Base-by-base conservation (phyloP, 2,888 invertebrate species). In the Athrips mouffetella region DNA sequence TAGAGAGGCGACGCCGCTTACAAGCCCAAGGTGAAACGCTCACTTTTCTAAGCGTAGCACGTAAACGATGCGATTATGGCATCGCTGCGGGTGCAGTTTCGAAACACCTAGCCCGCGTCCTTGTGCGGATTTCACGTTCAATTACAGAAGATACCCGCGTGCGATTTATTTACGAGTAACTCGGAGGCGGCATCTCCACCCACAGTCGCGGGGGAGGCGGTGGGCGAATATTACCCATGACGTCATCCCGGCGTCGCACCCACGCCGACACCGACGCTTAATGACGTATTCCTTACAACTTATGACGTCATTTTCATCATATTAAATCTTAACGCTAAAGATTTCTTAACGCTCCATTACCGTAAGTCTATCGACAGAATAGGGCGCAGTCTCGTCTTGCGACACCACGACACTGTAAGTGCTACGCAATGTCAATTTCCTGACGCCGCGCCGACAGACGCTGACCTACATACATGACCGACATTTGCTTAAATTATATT, bases 111-210 rank as follows among this genome's bases (percentile, higher is more conserved):
- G 65, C 62, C 60, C 54, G 70, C 67, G 84, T 81, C 86, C 82
- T 85, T 84, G 85, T 67, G 73, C 73, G 79, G 76, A 84, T 82
- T 84, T 85, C 80, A 81, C 79, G 80, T 83, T 75, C 74, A 75
- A 74, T 85, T 81, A 76, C 83, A 78, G 80, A 83, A 83, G 54
- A 55, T 51, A 57, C 55, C 59, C 58, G 63, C 59, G 58, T 66
- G 64, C 58, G 61, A 70, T 73, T 76, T 76, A 77, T 77, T 77
- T 76, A 77, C 77, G 74, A 70, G 68, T 63, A 59, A 59, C 63
- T 63, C 57, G 62, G 45, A 55, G 66, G 60, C 62, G 63, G 66
- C 55, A 63, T 61, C 42, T 37, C 53, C 65, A 53, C 70, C 69
- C 53, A 70, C 70, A 54, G 59, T 53, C 57, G 58, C 59, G 57